A percentile compares a stretch with the other conserved stretches of the same genome.
These are phyloP conservation scores for Phyllostomus discolor DNA, from an alignment of 2,113 vertebrate genomes.

Conservation along the genomic window DNA sequence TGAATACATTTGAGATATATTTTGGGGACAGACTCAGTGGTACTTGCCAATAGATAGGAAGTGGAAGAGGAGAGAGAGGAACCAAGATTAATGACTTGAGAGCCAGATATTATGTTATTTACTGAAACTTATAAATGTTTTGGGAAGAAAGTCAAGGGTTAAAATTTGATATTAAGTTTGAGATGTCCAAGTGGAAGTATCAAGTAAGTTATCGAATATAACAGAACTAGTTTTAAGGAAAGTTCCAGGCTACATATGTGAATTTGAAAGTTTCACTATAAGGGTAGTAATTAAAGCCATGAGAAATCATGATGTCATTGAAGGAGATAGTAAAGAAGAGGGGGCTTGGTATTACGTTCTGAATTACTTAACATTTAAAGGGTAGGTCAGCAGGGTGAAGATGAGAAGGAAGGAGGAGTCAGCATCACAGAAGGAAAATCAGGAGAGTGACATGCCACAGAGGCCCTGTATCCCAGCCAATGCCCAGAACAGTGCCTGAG, in stretches of 20 bases:
- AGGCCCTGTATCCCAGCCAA: background rate
- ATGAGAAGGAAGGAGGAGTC: background rate
- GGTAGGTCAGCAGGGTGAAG: background rate
- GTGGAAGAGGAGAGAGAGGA: background rate
- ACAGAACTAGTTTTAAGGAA: background rate
- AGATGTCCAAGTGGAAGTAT: background rate
- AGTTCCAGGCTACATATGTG: background rate
- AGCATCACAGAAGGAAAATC: background rate
- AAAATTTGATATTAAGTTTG: conserved; percentile 7
- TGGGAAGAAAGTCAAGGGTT: background rate
- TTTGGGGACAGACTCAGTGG: background rate
- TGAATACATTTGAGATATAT: background rate
- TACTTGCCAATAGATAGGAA: background rate
- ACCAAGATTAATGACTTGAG: background rate
- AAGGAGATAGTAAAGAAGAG: background rate
- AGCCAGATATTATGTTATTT: background rate
- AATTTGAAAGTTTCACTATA: background rate
- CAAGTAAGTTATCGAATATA: background rate
- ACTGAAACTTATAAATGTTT: conserved; percentile 28
- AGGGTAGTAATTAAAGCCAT: background rate
- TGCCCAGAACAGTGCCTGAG: background rate
- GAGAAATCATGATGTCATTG: background rate
- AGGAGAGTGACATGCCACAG: background rate
- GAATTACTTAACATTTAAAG: background rate
- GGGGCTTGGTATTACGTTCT: background rate